These are phyloP conservation scores for Sisor rabdophorus DNA, from an alignment of 2,113 vertebrate genomes.

Conservation along the genomic window DNA sequence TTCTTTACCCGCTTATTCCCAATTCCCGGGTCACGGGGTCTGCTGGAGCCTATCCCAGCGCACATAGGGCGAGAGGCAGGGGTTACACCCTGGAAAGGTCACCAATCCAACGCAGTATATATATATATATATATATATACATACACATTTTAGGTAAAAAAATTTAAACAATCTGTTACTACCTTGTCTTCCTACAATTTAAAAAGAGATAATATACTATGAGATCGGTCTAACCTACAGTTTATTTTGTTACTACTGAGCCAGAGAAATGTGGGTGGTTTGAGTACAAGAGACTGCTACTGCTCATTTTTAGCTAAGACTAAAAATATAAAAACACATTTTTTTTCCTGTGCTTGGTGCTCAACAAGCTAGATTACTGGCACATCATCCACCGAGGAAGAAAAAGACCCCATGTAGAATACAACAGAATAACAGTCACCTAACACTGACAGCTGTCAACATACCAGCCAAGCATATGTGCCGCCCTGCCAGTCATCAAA, in stretches of 20 bases:
- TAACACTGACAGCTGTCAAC: slow-evolving; percentile 29
- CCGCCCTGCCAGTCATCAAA: not conserved
- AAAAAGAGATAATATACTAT: not conserved
- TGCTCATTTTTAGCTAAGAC: slow-evolving; percentile 5
- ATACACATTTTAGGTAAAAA: slow-evolving; percentile 26
- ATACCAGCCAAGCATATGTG: slow-evolving; percentile 8
- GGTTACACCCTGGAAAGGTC: no score
- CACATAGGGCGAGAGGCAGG: no score
- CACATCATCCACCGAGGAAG: slow-evolving; percentile 3
- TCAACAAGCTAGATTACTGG: slow-evolving; percentile 10
- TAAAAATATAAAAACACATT: slow-evolving; percentile 7
- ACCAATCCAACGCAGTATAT: no score
- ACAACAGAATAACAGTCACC: slow-evolving; percentile 19
- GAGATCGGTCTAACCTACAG: not conserved
- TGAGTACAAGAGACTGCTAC: not conserved
- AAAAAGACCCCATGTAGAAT: slow-evolving; percentile 3
- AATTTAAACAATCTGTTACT: not conserved
- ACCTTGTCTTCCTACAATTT: not conserved
- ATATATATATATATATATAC: not conserved
- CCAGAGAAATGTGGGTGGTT: not conserved
- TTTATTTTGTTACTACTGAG: not conserved
- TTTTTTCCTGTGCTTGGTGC: slow-evolving; percentile 1
- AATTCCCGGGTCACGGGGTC: no score
- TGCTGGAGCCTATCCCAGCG: no score
- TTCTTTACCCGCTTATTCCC: no score